These are phyloP conservation scores for Penaeus indicus DNA, from an alignment of 1,140 invertebrate species.

Conservation along the genomic window DNA sequence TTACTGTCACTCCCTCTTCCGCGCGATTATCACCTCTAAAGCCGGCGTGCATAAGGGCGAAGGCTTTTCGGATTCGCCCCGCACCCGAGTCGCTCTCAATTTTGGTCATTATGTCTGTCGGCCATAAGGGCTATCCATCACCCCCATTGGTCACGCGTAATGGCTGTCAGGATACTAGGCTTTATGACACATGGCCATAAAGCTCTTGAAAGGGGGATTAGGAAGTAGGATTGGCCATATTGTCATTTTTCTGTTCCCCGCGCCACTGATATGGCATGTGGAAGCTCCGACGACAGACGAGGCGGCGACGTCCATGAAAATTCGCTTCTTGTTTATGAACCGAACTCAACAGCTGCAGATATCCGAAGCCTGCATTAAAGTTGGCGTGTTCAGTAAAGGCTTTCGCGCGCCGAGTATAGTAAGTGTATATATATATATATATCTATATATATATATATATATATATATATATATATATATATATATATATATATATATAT, in stretches of 20 bases:
- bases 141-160: conserved; percentile 6
- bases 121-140: conserved; percentile 12
- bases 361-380: too few relatives aligned
- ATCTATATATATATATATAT: too few relatives aligned
- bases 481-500: too few relatives aligned
- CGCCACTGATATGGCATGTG: too few relatives aligned
- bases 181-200: conserved; percentile 15
- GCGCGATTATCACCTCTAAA: not conserved
- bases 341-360: too few relatives aligned
- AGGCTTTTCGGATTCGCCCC: not conserved
- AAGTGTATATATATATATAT: too few relatives aligned
- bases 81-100: not conserved
- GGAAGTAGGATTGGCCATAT: conserved; percentile 6
- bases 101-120: not conserved
- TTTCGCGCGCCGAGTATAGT: too few relatives aligned
- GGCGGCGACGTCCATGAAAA: too few relatives aligned
- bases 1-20: not conserved
- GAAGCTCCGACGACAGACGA: too few relatives aligned
- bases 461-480: too few relatives aligned
- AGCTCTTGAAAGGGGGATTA: conserved; percentile 2
- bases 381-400: too few relatives aligned
- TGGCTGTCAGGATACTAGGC: conserved; percentile 6
- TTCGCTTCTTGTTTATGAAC: too few relatives aligned
- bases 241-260: conserved; percentile 1
- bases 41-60: not conserved